Base-by-base conservation (phyloP, 1,140 invertebrate species). In the Brachystomella parvula region DNA sequence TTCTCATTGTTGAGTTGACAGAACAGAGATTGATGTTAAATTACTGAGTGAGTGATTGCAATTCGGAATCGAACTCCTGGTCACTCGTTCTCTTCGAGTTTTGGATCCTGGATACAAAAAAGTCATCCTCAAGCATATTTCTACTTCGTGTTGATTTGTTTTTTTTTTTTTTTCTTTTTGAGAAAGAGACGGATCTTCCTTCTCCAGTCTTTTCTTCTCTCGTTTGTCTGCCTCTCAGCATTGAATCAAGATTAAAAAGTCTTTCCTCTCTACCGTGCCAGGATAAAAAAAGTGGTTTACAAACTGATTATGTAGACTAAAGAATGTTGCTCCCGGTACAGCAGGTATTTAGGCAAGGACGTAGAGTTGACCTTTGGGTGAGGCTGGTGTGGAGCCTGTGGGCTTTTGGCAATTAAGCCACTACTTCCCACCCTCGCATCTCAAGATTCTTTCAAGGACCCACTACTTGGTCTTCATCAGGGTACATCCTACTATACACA, bases 321-420 rank as follows among this genome's bases (percentile, higher is more conserved):
- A 24, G 49, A 53, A 53, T 53, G 49, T 24, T 17, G 49, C 49
- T 53, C 49, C 49, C 24, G 3, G 12, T 53, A 24, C 21, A 17
- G 49, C 21, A 53, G 12, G 6, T 53, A 24, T 53, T 53, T 53
- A 26, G 49, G 49, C 49, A 53, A 53, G 49, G 49, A 53, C 49
- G 49, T 24, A 24, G 6, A 53, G 49, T 53, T 53, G 49, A 53
- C 49, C 49, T 53, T 53, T 53, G 49, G 49, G 49, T 53, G 49
- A 53, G 49, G 49, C 49, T 53, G 12, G 49, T 39, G 35, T 53
- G 49, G 49, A 53, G 49, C 49, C 49, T 53, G 12, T 53, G 49
- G 49, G 49, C 9, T 6, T 26, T 53, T 15, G 9, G 49, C 49
- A 53, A 53, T 53, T 53, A 53, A 53, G 49, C 49, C 49, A n/a